A percentile compares a stretch with the other conserved stretches of the same genome.
phyloP scores from a whole-genome alignment of 2,888 invertebrate genomes.

The Ophion obscuratus region DNA sequence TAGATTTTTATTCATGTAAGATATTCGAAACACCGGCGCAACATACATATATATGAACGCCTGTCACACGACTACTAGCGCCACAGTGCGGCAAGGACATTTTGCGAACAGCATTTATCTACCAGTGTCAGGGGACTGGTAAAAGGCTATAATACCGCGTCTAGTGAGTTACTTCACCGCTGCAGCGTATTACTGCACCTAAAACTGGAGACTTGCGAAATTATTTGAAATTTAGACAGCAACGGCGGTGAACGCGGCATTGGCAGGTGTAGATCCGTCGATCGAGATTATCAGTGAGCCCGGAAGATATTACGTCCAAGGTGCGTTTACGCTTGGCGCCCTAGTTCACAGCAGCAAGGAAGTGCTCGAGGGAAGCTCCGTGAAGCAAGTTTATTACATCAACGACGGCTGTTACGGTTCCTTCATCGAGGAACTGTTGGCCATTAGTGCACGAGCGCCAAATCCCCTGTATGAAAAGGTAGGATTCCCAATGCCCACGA shows the following conservation, averaged over 20 bases:
- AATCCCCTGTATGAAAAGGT: constrained; percentile 67
- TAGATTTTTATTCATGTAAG: no score
- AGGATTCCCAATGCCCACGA: background rate
- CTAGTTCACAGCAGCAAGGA: constrained; percentile 85
- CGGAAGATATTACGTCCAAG: constrained; percentile 87
- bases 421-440: constrained; percentile 85
- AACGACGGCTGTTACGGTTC: constrained; percentile 88
- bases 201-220: background rate
- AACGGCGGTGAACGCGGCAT: constrained; percentile 84
- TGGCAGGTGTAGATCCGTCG: constrained; percentile 82
- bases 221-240: constrained; percentile 77
- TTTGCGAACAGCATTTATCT: no score
- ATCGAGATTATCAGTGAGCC: constrained; percentile 86
- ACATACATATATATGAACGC: no score
- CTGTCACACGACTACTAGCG: no score
- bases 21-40: no score
- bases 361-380: constrained; percentile 74
- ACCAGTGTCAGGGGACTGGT: no score
- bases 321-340: constrained; percentile 86
- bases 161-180: background rate
- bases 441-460: constrained; percentile 72
- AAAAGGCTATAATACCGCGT: no score
- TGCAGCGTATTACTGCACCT: background rate
- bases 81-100: no score
- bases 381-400: constrained; percentile 85